These are phyloP conservation scores for Dicentrarchus labrax DNA, from an alignment of 2,113 vertebrate genomes.

Conservation along the genomic window DNA sequence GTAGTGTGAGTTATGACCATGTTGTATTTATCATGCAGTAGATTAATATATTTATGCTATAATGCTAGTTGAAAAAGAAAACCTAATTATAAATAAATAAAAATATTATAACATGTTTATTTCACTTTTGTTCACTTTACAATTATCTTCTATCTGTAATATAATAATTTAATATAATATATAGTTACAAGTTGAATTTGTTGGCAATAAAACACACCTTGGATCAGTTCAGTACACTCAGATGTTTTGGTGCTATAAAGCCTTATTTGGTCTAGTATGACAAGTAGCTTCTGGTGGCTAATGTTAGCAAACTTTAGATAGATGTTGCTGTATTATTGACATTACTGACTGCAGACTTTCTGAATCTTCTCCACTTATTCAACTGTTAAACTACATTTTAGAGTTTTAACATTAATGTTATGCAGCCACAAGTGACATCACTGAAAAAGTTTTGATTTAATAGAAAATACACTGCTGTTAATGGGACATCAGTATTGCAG, in stretches of 20 bases:
- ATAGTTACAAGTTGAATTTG: neutral
- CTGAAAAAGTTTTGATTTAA: neutral
- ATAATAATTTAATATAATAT: neutral
- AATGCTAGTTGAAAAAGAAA: neutral
- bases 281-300: too few species aligned
- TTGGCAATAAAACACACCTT: too few species aligned
- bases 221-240: too few species aligned
- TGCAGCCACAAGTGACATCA: neutral
- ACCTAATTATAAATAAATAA: conserved; percentile 6
- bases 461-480: neutral
- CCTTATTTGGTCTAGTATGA: too few species aligned
- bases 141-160: neutral
- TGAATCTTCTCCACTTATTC: too few species aligned
- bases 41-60: conserved; percentile 41
- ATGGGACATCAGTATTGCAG: neutral
- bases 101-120: neutral
- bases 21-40: conserved; percentile 29
- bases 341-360: too few species aligned
- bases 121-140: neutral
- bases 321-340: too few species aligned
- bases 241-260: too few species aligned
- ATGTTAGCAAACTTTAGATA: too few species aligned
- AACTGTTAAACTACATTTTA: too few species aligned
- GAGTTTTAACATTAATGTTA: neutral
- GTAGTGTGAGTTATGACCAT: neutral